Conservation (phyloP, 2,888 invertebrate species). For the Alsophila aescularia region DNA sequence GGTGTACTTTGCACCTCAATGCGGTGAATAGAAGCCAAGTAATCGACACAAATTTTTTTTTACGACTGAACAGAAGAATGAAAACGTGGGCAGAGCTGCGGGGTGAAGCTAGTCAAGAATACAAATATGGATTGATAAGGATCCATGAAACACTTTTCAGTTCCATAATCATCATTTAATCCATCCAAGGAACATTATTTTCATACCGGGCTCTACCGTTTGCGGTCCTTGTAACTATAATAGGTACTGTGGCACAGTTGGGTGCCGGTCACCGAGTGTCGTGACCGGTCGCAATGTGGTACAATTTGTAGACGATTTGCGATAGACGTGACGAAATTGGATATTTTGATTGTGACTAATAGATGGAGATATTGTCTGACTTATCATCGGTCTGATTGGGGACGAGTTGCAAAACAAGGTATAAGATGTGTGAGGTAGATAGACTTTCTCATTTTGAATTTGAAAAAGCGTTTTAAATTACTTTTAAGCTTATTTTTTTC, state of each 20-base stretch:
- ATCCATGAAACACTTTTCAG: too few relatives aligned
- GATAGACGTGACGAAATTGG: conserved; percentile 31
- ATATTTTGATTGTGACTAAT: conserved; percentile 27
- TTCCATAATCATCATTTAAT: not conserved
- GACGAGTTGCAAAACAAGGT: not conserved
- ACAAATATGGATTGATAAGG: too few relatives aligned
- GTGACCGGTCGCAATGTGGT: conserved; percentile 49
- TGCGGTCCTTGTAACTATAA: conserved; percentile 17
- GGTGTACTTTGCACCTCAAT: too few relatives aligned
- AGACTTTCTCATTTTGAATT: not conserved
- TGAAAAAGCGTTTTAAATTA: too few relatives aligned
- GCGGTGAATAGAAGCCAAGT: too few relatives aligned
- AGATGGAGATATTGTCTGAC: conserved; percentile 25
- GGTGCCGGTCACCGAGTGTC: conserved; percentile 43
- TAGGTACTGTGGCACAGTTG: conserved; percentile 19
- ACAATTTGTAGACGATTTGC: conserved; percentile 49
- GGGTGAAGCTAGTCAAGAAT: too few relatives aligned
- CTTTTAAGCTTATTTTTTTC: too few relatives aligned
- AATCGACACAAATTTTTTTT: too few relatives aligned
- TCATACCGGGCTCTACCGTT: not conserved
- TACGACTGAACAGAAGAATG: too few relatives aligned
- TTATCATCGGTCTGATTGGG: conserved; percentile 33
- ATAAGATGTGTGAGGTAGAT: too few relatives aligned
- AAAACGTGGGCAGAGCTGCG: too few relatives aligned
- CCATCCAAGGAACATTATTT: not conserved